phyloP scores from a whole-genome alignment of 2,113 vertebrate species.

The Phalacrocorax brasilianus region DNA sequence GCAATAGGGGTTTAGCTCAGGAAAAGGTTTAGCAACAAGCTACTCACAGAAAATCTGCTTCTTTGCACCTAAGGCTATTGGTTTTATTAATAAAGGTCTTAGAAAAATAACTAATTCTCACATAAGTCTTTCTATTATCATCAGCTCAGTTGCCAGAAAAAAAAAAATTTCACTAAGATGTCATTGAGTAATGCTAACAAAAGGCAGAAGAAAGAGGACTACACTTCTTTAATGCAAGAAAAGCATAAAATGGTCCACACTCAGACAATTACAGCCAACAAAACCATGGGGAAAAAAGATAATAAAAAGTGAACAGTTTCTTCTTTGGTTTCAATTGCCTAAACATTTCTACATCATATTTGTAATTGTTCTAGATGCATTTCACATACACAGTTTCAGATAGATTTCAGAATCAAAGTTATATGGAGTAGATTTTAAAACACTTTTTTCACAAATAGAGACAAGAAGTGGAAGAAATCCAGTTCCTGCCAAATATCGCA shows the following conservation, averaged over 20 bases:
- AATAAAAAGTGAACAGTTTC: neutral
- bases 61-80: neutral
- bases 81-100: neutral
- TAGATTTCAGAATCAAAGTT: neutral
- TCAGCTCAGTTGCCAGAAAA: neutral
- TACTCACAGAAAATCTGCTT: neutral
- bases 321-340: neutral
- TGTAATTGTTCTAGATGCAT: neutral
- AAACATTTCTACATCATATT: neutral
- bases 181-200: neutral
- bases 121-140: neutral
- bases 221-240: neutral
- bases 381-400: neutral
- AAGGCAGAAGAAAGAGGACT: neutral
- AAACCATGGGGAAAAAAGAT: neutral
- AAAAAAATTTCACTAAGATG: neutral
- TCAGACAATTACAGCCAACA: neutral
- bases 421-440: neutral
- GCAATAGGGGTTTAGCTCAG: neutral
- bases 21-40: conserved; percentile 9
- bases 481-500: neutral
- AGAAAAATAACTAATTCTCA: neutral
- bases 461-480: neutral
- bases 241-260: neutral
- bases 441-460: neutral